phyloP scores from a whole-genome alignment of 2,797 vertebrate species.

The Hapalemur alaotrensis region DNA sequence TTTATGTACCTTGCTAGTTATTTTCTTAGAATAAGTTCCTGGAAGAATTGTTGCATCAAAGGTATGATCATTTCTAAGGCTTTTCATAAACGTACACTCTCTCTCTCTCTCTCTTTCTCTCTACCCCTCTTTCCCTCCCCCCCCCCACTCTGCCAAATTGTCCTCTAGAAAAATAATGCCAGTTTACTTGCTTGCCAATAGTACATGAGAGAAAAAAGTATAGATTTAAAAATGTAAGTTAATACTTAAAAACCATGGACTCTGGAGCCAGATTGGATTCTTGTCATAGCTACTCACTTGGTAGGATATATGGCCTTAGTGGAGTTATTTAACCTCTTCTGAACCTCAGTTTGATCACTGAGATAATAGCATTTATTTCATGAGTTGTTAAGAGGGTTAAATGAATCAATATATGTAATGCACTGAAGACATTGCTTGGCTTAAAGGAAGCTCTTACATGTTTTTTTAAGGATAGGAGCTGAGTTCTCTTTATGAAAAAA shows the following conservation, averaged over 20 bases:
- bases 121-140: no score
- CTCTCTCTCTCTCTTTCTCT: no score
- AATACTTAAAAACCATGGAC: conserved; percentile 24
- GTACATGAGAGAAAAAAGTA: not conserved
- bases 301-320: not conserved
- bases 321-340: conserved; percentile 18
- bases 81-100: not conserved
- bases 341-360: conserved; percentile 2
- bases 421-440: not conserved
- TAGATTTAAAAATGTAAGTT: not conserved
- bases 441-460: not conserved
- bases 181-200: not conserved
- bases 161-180: not conserved
- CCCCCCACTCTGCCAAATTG: not conserved
- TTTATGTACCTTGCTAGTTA: conserved; percentile 10
- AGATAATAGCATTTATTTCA: not conserved
- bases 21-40: conserved; percentile 24
- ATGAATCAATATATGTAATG: not conserved
- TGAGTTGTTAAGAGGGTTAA: conserved; percentile 27
- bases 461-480: not conserved
- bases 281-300: not conserved
- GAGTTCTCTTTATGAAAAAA: not conserved
- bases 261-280: not conserved
- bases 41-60: conserved; percentile 3
- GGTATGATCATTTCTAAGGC: not conserved